A percentile compares a stretch with the other conserved stretches of the same genome.
These are phyloP conservation scores for Dreissena rostriformis DNA, from an alignment of 1,140 invertebrate species.

Conservation along the genomic window DNA sequence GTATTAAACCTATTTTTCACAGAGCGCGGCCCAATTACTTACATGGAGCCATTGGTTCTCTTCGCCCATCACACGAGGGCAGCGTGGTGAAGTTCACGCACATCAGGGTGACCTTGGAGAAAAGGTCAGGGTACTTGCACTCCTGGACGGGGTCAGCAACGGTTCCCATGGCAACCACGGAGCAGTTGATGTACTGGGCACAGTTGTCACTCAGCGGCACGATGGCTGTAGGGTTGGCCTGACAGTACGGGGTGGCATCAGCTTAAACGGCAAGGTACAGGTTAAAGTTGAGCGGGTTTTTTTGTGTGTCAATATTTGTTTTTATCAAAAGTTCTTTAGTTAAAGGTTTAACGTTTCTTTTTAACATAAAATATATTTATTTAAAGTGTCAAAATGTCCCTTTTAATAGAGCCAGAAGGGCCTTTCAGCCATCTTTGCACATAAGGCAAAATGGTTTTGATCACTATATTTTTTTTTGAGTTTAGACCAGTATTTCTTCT, in stretches of 20 bases:
- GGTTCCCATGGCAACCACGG: constrained; percentile 45
- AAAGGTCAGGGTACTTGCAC: constrained; percentile 61
- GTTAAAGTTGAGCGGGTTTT: too few relatives aligned
- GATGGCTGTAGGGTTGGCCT: constrained; percentile 29
- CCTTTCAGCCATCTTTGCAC: too few relatives aligned
- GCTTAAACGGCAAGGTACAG: not conserved
- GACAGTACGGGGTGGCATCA: constrained; percentile 49
- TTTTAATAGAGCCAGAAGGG: too few relatives aligned
- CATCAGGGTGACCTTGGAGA: constrained; percentile 41
- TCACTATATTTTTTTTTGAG: too few relatives aligned
- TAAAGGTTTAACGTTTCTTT: not conserved
- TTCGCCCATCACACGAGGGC: constrained; percentile 49
- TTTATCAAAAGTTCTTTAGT: not conserved
- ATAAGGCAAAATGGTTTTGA: too few relatives aligned
- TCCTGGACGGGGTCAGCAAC: constrained; percentile 48
- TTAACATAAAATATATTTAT: too few relatives aligned
- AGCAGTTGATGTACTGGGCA: constrained; percentile 45
- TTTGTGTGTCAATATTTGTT: too few relatives aligned
- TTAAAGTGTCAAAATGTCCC: too few relatives aligned
- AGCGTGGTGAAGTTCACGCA: constrained; percentile 57
- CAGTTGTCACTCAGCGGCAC: constrained; percentile 29
- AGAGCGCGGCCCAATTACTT: not conserved
- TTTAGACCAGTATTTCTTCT: too few relatives aligned
- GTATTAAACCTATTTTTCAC: too few relatives aligned
- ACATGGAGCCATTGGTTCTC: constrained; percentile 62